Evolutionary conservation across 2,888 invertebrate species (phyloP).

Genomic region (Pterostichus niger): DNA sequence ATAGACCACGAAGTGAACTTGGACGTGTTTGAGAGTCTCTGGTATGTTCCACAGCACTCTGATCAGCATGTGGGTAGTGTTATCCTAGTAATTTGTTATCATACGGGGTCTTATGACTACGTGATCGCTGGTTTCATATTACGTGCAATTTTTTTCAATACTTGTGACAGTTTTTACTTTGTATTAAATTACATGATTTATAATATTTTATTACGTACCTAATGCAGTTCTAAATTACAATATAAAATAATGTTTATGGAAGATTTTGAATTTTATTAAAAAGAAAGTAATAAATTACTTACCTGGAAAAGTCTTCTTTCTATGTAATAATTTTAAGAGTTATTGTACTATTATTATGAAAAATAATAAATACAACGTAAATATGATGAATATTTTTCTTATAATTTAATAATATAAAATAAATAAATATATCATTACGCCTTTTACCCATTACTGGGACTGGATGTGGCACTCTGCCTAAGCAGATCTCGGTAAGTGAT

Average conservation of each 20-base stretch:
- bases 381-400: too few species aligned
- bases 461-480: too few species aligned
- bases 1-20: background rate
- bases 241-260: background rate
- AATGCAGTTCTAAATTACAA: background rate
- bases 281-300: background rate
- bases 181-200: conserved; percentile 7
- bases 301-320: too few species aligned
- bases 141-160: background rate
- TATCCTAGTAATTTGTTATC: conserved; percentile 4
- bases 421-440: too few species aligned
- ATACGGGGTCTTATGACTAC: background rate
- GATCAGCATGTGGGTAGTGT: conserved; percentile 11
- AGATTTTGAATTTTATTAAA: background rate
- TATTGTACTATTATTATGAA: too few species aligned
- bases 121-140: background rate
- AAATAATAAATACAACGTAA: too few species aligned
- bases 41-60: background rate
- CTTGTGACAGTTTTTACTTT: background rate
- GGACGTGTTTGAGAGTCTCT: background rate
- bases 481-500: too few species aligned
- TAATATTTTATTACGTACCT: background rate
- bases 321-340: too few species aligned
- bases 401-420: too few species aligned
- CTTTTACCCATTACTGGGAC: too few species aligned